These are phyloP conservation scores for Sparus aurata DNA, from an alignment of 2,797 vertebrate genomes.

Conservation along the genomic window DNA sequence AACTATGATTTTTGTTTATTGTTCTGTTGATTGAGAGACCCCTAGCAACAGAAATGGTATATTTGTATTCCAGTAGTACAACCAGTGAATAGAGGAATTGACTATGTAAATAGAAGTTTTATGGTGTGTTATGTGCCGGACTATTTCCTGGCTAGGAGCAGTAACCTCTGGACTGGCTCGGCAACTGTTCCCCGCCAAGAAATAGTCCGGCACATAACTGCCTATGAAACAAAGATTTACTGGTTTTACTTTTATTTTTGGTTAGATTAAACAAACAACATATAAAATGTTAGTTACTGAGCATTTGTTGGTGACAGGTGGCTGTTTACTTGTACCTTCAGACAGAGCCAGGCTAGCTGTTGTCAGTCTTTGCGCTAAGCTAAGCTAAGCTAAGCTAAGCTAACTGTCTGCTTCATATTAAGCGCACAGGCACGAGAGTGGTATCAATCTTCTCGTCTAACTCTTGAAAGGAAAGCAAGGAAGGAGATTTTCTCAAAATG, in stretches of 20 bases:
- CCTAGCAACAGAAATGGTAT: too few species aligned
- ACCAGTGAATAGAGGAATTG: too few species aligned
- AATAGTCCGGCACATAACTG: background rate
- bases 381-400: background rate
- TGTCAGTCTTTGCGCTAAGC: slow-evolving; percentile 9
- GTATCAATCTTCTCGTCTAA: background rate
- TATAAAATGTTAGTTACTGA: background rate
- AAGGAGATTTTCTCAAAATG: background rate
- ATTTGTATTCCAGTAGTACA: too few species aligned
- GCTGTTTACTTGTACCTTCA: background rate
- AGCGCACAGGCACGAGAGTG: background rate
- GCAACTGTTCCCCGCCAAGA: too few species aligned
- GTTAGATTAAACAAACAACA: background rate
- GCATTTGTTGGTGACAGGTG: background rate
- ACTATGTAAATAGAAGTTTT: too few species aligned
- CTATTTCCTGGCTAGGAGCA: too few species aligned
- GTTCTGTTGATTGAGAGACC: too few species aligned
- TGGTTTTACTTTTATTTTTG: background rate
- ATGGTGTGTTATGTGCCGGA: too few species aligned
- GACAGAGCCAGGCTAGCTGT: background rate
- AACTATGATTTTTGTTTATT: too few species aligned
- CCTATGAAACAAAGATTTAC: background rate
- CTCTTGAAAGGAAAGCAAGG: background rate
- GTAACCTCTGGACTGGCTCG: too few species aligned
- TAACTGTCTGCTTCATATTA: background rate